phyloP scores from a whole-genome alignment of 2,113 vertebrate species.

The Cryptomyrus ogoouensis region DNA sequence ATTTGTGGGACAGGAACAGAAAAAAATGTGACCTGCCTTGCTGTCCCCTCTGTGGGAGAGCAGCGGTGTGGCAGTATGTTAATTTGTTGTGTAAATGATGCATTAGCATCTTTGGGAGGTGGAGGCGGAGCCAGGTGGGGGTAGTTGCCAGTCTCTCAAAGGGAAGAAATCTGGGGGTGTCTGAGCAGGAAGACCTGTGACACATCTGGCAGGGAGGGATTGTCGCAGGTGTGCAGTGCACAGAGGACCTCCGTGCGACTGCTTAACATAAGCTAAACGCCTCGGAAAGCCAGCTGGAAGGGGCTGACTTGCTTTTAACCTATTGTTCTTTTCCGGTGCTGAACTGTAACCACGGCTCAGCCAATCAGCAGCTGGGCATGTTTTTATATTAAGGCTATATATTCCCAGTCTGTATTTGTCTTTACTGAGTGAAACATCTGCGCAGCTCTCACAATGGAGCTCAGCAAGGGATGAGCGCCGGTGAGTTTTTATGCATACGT shows the following conservation, averaged over 20 bases:
- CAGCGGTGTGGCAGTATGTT: constrained; percentile 9
- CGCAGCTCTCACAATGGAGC: not conserved
- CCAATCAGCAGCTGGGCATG: not conserved
- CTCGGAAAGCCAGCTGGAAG: not conserved
- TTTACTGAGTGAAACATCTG: not conserved
- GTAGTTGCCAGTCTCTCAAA: not conserved
- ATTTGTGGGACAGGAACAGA: not conserved
- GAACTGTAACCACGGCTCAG: not conserved
- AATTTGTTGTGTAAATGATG: constrained; percentile 23
- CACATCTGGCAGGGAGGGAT: not conserved
- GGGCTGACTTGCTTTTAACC: not conserved
- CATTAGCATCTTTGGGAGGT: constrained; percentile 17
- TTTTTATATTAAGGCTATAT: not conserved
- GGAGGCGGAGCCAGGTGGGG: not conserved
- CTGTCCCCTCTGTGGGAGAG: not conserved
- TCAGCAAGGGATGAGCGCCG: not conserved
- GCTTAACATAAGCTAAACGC: not conserved
- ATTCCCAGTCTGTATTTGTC: not conserved
- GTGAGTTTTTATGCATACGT: not conserved
- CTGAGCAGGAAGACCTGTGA: not conserved
- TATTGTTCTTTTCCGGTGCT: not conserved
- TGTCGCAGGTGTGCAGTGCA: not conserved
- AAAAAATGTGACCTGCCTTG: not conserved
- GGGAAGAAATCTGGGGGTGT: not conserved
- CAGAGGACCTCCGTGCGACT: not conserved